Evolutionary conservation across 2,797 vertebrate species (phyloP).

Genomic region (Falco naumanni): DNA sequence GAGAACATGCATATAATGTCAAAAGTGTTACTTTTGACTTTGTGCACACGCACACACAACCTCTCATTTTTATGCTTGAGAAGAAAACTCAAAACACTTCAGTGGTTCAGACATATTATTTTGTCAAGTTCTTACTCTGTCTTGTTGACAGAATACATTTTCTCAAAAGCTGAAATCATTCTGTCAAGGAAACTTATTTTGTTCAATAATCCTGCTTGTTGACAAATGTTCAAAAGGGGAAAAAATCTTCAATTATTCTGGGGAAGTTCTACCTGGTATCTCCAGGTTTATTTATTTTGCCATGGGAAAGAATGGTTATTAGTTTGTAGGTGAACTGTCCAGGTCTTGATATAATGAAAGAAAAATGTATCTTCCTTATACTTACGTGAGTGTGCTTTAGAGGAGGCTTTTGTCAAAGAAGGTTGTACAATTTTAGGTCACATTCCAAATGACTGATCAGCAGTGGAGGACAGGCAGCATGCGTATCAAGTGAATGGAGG

Average conservation of each 20-base stretch:
- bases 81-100: constrained; percentile 55
- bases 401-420: neutral
- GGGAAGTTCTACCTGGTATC: constrained; percentile 47
- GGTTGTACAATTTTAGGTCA: neutral
- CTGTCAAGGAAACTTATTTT: constrained; percentile 70
- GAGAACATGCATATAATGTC: neutral
- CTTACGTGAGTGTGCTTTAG: neutral
- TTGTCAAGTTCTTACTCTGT: constrained; percentile 67
- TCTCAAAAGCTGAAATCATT: constrained; percentile 71
- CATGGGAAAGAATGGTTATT: constrained; percentile 38
- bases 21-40: constrained; percentile 35
- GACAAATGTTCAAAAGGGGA: constrained; percentile 67
- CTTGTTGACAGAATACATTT: constrained; percentile 72
- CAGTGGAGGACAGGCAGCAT: neutral
- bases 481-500: neutral
- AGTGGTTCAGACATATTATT: constrained; percentile 64
- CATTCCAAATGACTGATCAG: neutral
- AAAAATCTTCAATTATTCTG: constrained; percentile 64
- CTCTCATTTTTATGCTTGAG: constrained; percentile 57
- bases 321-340: constrained; percentile 40
- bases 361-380: neutral
- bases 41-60: neutral
- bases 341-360: constrained; percentile 48
- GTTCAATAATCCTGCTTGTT: constrained; percentile 69
- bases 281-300: constrained; percentile 60